Base-by-base conservation (phyloP, 2,797 vertebrate species). In the Sitta carolinensis region DNA sequence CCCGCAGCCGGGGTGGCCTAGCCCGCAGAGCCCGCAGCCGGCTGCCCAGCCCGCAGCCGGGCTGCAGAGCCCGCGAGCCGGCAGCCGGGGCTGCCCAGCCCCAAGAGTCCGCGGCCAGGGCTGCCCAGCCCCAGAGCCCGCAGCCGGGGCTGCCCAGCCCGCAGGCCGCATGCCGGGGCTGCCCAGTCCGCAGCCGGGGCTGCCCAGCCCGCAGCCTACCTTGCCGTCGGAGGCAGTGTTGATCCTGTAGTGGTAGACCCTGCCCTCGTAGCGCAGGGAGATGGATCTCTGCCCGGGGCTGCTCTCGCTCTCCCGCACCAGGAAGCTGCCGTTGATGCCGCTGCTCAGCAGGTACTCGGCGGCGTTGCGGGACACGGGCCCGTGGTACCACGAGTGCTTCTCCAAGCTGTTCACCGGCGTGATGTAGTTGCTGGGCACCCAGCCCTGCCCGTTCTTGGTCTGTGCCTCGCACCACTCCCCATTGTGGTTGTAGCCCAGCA, bases 391-490 rank as follows among this genome's bases (percentile, higher is more conserved):
- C 96, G 99, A 99, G 82, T 99, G 99, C 67, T 99, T 99, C 98
- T 99, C 99, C 97, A 99, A 98, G 86, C 99, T 99, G 96, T 99
- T 99, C 96, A 99, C 99, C 0, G 99, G 99, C 0, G 99, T 99
- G 98, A 99, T 99, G 98, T 99, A 99, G 98, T 99, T 99, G 97
- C 99, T 99, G 14, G 99, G 99, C 51, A 99, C 99, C 99, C 99
- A 99, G n/a, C 99, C 99, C 95, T 99, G 99, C 75, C 99, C 99
- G 8, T 99, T 99, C 97, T 99, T 99, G 42, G 99, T 99, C 94
- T 99, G 99, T 4, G 99, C 99, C 97, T 99, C 99, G 5, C 99
- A 99, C 99, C 99, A 99, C 85, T 99, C 99, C 10, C 99, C 99
- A 30, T 99, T 99, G 96, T 99, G 99, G 93, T 99, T 99, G 98